phyloP scores from a whole-genome alignment of 2,113 vertebrate species.

The Cettia cetti region DNA sequence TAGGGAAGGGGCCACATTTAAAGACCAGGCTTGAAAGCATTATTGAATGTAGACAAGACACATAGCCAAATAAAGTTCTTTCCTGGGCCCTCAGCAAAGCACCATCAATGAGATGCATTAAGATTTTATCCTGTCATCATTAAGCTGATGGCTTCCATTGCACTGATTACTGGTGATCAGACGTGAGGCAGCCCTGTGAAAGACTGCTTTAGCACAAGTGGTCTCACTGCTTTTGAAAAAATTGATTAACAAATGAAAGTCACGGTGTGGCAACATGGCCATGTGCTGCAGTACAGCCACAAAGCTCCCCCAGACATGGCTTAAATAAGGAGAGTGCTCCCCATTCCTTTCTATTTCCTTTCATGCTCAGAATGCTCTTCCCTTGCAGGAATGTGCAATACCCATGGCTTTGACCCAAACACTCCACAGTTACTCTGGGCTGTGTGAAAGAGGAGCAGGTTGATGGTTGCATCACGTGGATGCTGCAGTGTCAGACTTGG shows the following conservation, averaged over 20 bases:
- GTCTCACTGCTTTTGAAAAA: background rate
- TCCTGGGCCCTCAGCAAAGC: background rate
- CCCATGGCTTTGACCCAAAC: background rate
- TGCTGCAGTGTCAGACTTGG: background rate
- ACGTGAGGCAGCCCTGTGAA: background rate
- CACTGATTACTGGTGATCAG: background rate
- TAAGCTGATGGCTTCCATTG: background rate
- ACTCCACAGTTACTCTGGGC: background rate
- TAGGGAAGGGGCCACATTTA: background rate
- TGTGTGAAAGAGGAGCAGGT: background rate
- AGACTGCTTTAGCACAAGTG: background rate
- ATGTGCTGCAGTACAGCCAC: background rate
- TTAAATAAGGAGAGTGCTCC: background rate
- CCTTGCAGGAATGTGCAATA: rapidly evolving
- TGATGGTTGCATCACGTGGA: background rate
- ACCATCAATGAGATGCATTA: background rate
- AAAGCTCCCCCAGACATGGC: background rate
- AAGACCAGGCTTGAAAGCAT: background rate
- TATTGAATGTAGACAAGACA: background rate
- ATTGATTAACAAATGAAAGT: too few species aligned
- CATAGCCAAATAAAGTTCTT: background rate
- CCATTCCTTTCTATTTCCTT: background rate
- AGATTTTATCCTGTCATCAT: background rate
- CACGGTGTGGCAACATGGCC: rapidly evolving
- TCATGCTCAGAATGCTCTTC: background rate